Percentiles rank a stretch among this genome's conserved stretches.
Evolutionary conservation across 1,140 invertebrate genomes (phyloP).

Genomic region (Lepidurus packardi): DNA sequence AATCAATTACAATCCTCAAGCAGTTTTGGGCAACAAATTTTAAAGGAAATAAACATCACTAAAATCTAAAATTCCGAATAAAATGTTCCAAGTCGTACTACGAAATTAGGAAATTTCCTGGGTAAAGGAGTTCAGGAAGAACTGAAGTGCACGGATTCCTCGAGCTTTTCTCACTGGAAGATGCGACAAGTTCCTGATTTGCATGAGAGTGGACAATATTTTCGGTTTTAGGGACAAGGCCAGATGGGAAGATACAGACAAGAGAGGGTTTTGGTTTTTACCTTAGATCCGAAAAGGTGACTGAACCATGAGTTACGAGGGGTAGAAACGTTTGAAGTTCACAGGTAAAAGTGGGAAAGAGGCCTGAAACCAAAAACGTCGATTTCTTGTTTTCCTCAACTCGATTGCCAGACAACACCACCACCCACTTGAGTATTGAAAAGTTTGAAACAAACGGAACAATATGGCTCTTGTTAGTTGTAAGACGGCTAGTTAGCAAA

Average conservation of each 20-base stretch:
- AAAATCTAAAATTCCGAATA: no score
- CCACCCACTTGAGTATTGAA: neutral
- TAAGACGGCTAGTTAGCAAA: no score
- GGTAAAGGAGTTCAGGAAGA: neutral
- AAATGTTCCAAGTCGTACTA: no score
- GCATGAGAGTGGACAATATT: neutral
- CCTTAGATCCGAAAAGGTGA: neutral
- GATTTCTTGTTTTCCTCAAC: neutral
- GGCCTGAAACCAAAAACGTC: neutral
- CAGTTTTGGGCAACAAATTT: neutral
- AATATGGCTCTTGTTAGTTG: neutral
- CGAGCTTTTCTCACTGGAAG: neutral
- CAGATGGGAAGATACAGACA: neutral
- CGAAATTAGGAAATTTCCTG: no score
- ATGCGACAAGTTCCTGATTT: conserved; percentile 6
- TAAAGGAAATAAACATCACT: neutral
- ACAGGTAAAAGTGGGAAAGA: neutral
- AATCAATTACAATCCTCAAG: no score
- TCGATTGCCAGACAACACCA: neutral
- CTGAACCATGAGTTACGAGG: neutral
- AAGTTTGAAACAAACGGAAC: neutral
- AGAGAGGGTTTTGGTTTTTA: neutral
- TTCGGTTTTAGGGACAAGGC: neutral
- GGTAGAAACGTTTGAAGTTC: neutral
- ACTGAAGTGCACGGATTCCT: neutral